These are phyloP conservation scores for Augochlorella aurata DNA, from an alignment of 2,888 invertebrate species.

Conservation along the genomic window DNA sequence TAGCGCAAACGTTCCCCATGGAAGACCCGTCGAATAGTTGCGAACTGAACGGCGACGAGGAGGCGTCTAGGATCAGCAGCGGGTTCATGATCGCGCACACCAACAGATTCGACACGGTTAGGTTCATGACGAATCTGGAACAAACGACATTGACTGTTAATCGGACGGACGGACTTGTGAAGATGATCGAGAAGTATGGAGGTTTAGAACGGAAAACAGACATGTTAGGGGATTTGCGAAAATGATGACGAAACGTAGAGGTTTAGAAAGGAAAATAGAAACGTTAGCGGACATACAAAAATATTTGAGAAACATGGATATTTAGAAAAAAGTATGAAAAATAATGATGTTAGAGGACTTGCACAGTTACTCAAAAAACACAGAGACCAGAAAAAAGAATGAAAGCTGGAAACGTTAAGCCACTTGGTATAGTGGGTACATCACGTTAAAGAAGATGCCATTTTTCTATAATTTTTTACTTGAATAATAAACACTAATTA, in stretches of 20 bases:
- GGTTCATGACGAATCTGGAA: conserved; percentile 87
- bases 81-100: conserved; percentile 82
- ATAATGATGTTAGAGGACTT: too few relatives aligned
- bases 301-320: too few relatives aligned
- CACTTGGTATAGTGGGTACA: too few relatives aligned
- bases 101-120: conserved; percentile 85
- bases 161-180: background rate
- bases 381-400: too few relatives aligned
- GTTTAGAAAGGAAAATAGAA: background rate
- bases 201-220: background rate
- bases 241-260: background rate
- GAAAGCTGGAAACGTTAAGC: too few relatives aligned
- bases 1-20: conserved; percentile 83
- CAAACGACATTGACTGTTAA: background rate
- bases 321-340: too few relatives aligned
- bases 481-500: too few relatives aligned
- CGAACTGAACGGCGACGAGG: conserved; percentile 81
- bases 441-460: too few relatives aligned
- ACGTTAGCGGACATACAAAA: background rate
- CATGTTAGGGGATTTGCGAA: background rate
- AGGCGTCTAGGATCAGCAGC: conserved; percentile 83
- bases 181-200: background rate
- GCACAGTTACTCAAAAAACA: too few relatives aligned
- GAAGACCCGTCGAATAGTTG: conserved; percentile 20
- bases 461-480: too few relatives aligned